These are phyloP conservation scores for Oscheius sp. DNA, from an alignment of 2,888 invertebrate species.

Conservation along the genomic window DNA sequence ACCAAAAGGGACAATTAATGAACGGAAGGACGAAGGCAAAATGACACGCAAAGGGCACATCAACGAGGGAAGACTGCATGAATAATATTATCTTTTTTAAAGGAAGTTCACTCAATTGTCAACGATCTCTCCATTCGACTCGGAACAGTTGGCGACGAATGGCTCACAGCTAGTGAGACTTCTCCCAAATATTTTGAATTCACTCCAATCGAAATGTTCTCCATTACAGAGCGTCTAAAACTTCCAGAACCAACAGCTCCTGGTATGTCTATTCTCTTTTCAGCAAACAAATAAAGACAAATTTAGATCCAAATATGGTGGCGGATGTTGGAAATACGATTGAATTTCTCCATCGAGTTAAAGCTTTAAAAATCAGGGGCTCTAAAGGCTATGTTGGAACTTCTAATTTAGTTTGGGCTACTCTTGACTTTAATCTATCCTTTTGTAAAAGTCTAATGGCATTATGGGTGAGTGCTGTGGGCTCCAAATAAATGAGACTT, in stretches of 20 bases:
- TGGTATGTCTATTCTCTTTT: slow-evolving; percentile 27
- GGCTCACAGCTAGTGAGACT: slow-evolving; percentile 49
- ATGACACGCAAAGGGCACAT: neutral
- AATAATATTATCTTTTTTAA: slow-evolving; percentile 22
- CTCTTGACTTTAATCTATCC: slow-evolving; percentile 82
- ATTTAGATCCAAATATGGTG: slow-evolving; percentile 78
- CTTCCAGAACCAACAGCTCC: slow-evolving; percentile 80
- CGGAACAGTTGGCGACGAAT: slow-evolving; percentile 53
- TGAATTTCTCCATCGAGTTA: slow-evolving; percentile 81
- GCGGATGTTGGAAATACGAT: slow-evolving; percentile 89
- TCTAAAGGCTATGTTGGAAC: slow-evolving; percentile 77
- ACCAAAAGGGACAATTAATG: slow-evolving; percentile 29
- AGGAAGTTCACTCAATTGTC: slow-evolving; percentile 61
- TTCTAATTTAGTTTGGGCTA: slow-evolving; percentile 85
- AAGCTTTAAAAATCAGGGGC: slow-evolving; percentile 74
- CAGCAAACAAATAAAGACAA: neutral
- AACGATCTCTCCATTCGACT: slow-evolving; percentile 58
- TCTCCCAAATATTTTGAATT: slow-evolving; percentile 75
- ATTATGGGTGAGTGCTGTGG: slow-evolving; percentile 74
- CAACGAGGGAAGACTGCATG: neutral
- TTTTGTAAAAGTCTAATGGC: slow-evolving; percentile 82
- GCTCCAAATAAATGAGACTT: neutral
- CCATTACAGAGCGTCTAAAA: slow-evolving; percentile 87
- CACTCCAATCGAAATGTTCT: slow-evolving; percentile 84
- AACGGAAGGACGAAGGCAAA: neutral